Percentiles rank a stretch among this genome's conserved stretches.
Conservation (phyloP, 2,888 invertebrate species). For the Augiades crinisus region DNA sequence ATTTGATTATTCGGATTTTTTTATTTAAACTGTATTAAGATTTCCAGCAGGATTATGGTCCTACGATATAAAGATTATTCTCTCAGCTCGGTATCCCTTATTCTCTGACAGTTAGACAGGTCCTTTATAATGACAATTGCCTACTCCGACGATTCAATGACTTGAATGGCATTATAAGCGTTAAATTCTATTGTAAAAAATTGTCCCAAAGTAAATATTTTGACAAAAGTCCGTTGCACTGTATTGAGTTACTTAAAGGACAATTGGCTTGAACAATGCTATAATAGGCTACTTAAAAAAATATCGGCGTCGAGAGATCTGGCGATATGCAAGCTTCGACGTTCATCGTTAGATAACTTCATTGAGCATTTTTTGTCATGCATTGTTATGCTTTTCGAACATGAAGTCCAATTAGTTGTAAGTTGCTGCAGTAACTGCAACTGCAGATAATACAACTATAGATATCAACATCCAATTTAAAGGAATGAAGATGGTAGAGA, state of each 20-base stretch:
- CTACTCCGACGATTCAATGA: slow-evolving; percentile 51
- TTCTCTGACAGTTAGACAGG: background rate
- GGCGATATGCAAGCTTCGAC: slow-evolving; percentile 1
- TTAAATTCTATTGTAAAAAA: slow-evolving; percentile 60
- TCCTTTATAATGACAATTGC: slow-evolving; percentile 68
- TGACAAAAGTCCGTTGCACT: slow-evolving; percentile 74
- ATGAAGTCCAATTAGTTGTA: too few relatives aligned
- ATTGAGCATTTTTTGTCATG: too few relatives aligned
- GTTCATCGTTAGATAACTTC: too few relatives aligned
- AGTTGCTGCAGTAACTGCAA: too few relatives aligned
- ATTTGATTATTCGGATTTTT: too few relatives aligned
- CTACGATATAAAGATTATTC: background rate
- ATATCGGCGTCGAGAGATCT: slow-evolving; percentile 29
- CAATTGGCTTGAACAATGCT: slow-evolving; percentile 55
- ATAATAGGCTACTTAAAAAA: slow-evolving; percentile 49
- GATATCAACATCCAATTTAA: too few relatives aligned
- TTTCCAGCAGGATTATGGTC: too few relatives aligned
- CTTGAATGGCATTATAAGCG: slow-evolving; percentile 68
- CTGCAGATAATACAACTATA: too few relatives aligned
- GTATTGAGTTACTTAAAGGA: slow-evolving; percentile 72
- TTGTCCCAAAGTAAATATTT: slow-evolving; percentile 72
- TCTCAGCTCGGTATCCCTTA: slow-evolving; percentile 2
- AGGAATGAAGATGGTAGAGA: too few relatives aligned
- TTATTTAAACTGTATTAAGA: too few relatives aligned
- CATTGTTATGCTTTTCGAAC: too few relatives aligned